Evolutionary conservation across 1,140 invertebrate genomes (phyloP).

Genomic region (Sycophila sp.): DNA sequence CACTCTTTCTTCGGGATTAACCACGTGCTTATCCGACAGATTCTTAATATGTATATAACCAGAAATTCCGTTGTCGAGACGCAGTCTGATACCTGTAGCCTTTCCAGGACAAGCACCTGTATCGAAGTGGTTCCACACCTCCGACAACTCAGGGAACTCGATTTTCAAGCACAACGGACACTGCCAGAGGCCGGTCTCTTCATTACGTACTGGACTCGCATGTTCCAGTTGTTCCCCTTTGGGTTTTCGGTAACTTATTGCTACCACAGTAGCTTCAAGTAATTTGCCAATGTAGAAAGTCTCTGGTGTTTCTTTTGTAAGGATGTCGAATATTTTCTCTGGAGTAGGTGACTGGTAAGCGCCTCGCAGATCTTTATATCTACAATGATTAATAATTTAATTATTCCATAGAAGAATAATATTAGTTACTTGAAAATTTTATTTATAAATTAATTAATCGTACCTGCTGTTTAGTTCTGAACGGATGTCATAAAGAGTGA

Average conservation of each 20-base stretch:
- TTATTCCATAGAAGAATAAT: neutral
- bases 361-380: constrained; percentile 93
- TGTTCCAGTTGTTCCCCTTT: constrained; percentile 93
- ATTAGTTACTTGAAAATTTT: neutral
- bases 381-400: constrained; percentile 59
- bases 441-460: neutral
- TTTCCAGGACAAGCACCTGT: constrained; percentile 94
- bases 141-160: constrained; percentile 93
- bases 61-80: constrained; percentile 92
- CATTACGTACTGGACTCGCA: constrained; percentile 93
- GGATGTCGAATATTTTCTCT: constrained; percentile 92
- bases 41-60: constrained; percentile 97
- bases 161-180: constrained; percentile 97
- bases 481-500: constrained; percentile 97
- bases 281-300: constrained; percentile 94
- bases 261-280: constrained; percentile 78
- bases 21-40: constrained; percentile 93
- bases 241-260: constrained; percentile 87
- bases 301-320: constrained; percentile 96
- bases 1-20: constrained; percentile 93
- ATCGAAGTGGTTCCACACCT: constrained; percentile 99
- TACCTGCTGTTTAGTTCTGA: constrained; percentile 83
- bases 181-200: constrained; percentile 94
- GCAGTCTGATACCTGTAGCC: constrained; percentile 88
- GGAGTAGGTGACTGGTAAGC: constrained; percentile 81